These are phyloP conservation scores for Galeopterus variegatus DNA, from an alignment of 2,113 vertebrate species.

Conservation along the genomic window DNA sequence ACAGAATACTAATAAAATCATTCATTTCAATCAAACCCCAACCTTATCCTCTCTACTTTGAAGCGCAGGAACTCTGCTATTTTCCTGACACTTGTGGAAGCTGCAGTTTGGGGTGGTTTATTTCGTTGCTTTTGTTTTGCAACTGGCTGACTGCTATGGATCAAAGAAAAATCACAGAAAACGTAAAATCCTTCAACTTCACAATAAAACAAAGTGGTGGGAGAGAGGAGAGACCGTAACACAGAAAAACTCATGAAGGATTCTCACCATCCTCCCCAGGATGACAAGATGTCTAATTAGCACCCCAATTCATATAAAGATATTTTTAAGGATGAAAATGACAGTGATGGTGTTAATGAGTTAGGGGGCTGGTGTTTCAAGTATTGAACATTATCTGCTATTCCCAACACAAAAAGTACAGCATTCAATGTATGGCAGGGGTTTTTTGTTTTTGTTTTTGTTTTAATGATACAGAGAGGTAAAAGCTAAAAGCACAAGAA, in stretches of 20 bases:
- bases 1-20: neutral
- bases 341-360: neutral
- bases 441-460: neutral
- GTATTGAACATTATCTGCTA: neutral
- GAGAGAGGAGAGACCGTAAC: neutral
- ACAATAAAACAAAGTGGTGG: conserved; percentile 8
- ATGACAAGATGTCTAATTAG: neutral
- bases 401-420: conserved; percentile 15
- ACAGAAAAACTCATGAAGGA: neutral
- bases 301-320: conserved; percentile 8
- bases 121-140: conserved; percentile 34
- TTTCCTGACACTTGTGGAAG: neutral
- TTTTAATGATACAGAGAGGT: neutral
- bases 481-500: conserved; percentile 62
- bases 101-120: neutral
- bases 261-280: neutral
- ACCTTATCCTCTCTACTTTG: neutral
- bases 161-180: conserved; percentile 29
- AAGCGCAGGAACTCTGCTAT: neutral
- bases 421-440: neutral
- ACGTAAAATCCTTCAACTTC: neutral
- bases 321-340: conserved; percentile 20
- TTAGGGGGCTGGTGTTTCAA: neutral
- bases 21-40: conserved; percentile 38
- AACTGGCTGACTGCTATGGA: conserved; percentile 19